Conservation (phyloP, 2,888 invertebrate species). For the Perdita meconis region DNA sequence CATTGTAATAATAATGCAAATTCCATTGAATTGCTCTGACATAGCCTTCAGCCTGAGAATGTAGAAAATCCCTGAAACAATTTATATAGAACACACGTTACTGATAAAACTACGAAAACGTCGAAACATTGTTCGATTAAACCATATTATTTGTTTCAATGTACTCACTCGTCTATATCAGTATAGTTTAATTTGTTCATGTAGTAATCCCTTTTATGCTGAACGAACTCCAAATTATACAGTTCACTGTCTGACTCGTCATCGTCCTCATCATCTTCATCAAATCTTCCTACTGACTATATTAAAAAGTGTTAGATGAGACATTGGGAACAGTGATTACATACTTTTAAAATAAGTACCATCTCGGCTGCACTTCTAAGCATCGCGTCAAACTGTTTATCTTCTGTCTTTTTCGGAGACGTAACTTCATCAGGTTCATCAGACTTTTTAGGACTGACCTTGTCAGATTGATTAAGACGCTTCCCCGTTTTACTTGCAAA, state of each 20-base stretch:
- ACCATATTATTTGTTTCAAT: neutral
- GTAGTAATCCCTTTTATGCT: conserved; percentile 96
- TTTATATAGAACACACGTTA: conserved; percentile 35
- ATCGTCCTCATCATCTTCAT: conserved; percentile 76
- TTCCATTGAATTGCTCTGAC: conserved; percentile 98
- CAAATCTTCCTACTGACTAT: conserved; percentile 69
- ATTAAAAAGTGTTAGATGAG: conserved; percentile 32
- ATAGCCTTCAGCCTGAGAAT: conserved; percentile 94
- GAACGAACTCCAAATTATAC: conserved; percentile 90
- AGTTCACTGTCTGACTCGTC: conserved; percentile 77
- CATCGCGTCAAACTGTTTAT: conserved; percentile 86
- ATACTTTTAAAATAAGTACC: conserved; percentile 81
- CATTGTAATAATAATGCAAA: conserved; percentile 97
- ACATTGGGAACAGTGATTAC: neutral
- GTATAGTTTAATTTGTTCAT: conserved; percentile 93
- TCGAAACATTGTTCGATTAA: no score
- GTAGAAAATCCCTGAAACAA: conserved; percentile 89
- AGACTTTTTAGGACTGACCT: conserved; percentile 84
- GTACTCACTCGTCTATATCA: conserved; percentile 90
- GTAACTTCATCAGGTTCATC: conserved; percentile 67
- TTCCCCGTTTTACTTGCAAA: conserved; percentile 92
- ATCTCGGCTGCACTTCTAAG: conserved; percentile 88
- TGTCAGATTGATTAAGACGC: conserved; percentile 84
- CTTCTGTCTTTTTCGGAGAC: conserved; percentile 69
- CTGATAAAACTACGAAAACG: neutral